Conservation (phyloP, 2,113 vertebrate genomes). For the Neogobius melanostomus region DNA sequence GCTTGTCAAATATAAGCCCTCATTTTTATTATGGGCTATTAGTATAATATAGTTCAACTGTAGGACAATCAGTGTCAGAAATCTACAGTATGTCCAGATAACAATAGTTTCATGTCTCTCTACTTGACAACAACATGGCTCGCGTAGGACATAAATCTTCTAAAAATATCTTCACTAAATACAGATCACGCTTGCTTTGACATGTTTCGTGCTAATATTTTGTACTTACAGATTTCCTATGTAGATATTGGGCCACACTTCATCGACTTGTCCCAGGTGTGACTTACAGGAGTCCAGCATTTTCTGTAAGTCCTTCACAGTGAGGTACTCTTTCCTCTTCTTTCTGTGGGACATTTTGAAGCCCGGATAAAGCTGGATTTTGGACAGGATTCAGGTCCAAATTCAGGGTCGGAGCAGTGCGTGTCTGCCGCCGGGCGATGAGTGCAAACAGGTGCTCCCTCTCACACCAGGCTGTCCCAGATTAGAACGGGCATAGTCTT, state of each 20-base stretch:
- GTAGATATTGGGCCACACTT: conserved; percentile 81
- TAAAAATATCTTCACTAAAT: not conserved
- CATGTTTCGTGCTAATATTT: not conserved
- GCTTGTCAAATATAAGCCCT: no score
- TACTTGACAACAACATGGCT: not conserved
- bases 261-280: conserved; percentile 75
- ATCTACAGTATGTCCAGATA: no score
- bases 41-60: no score
- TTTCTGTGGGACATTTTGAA: conserved; percentile 63
- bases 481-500: conserved; percentile 71
- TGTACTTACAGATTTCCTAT: conserved; percentile 80
- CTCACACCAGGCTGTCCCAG: conserved; percentile 61
- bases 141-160: not conserved
- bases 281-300: conserved; percentile 80
- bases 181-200: not conserved
- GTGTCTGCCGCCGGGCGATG: conserved; percentile 48
- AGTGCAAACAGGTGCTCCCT: conserved; percentile 69
- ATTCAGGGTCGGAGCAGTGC: conserved; percentile 42
- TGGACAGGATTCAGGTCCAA: conserved; percentile 42
- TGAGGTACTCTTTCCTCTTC: conserved; percentile 70
- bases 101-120: no score
- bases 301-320: conserved; percentile 78
- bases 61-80: no score
- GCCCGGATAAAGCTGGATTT: conserved; percentile 29
- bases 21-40: no score